Percentiles rank a stretch among this genome's conserved stretches.
Conservation (phyloP, 2,888 invertebrate genomes). For the Eupithecia inturbata region DNA sequence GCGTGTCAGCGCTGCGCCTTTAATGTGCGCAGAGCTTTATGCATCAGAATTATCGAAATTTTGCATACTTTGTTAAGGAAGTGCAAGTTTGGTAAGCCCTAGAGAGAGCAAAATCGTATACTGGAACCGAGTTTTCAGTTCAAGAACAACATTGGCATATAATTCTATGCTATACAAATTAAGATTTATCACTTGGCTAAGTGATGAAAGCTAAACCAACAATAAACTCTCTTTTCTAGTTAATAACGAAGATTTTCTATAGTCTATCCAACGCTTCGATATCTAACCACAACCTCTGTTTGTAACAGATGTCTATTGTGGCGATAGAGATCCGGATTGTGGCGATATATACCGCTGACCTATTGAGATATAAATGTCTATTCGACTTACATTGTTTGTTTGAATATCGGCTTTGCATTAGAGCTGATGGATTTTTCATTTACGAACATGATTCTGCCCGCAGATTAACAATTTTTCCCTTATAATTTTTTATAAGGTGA, state of each 20-base stretch:
- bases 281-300: not conserved
- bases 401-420: not conserved
- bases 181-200: not conserved
- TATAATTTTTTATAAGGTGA: too few species aligned
- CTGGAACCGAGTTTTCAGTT: too few species aligned
- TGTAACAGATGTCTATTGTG: slow-evolving; percentile 1
- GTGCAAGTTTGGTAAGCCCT: too few species aligned
- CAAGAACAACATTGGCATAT: too few species aligned
- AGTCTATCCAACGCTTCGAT: not conserved
- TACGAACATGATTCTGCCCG: not conserved
- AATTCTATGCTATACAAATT: too few species aligned
- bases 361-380: slow-evolving; percentile 13
- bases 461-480: not conserved
- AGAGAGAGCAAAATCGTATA: too few species aligned
- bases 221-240: not conserved
- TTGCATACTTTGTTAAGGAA: too few species aligned
- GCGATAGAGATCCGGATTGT: not conserved
- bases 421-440: not conserved
- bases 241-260: too few species aligned
- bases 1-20: too few species aligned
- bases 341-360: slow-evolving; percentile 8
- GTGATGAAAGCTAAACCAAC: not conserved
- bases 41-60: too few species aligned
- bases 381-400: slow-evolving; percentile 3
- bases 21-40: too few species aligned